Base-by-base conservation (phyloP, 2,113 vertebrate genomes). In the Aegypius monachus region DNA sequence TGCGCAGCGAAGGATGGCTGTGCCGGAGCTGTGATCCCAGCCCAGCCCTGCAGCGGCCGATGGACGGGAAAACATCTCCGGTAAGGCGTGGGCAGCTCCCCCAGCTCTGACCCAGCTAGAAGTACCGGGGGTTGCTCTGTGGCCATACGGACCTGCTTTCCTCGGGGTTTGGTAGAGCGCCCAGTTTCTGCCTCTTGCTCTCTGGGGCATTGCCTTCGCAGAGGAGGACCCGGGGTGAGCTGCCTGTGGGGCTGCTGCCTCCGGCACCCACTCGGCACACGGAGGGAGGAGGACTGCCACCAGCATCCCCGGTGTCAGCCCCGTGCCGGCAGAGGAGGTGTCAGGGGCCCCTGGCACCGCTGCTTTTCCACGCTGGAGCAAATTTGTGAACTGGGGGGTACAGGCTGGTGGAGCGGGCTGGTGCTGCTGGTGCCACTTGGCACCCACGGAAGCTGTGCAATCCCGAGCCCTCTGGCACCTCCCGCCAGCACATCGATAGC, bases 41-140 rank as follows among this genome's bases (percentile, higher is more conserved):
- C 62, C 48, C 93, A 72, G 95, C 92, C 71, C 86, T 59, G 13
- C 81, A 45, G 11, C 61, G 82, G 95, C 88, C 77, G 19, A 97
- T 97, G 97, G 97, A 94, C 81, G 65, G 73, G 34, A 91, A 96
- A 93, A 38, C 72, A 36, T 53, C 80, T 56, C 65, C 45, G 97
- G 97, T 97, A 95, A 95, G 95, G 43, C 16, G 1, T 1, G 13
- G 68, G 73, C 62, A 61, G 84, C 62, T 53, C 34, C 13, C 16
- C 17, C 9, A 1, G 59, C 47, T 13, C 62, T 6, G 12, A 3
- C 15, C 32, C 1, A 1, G 29, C 13, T 1, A 5, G 36, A 36
- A 7, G 16, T 3, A 3, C 42, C 0, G 3, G 36, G 50, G 29
- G 9, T 4, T 3, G 62, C 34, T 29, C n/a, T 11, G 32, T 6